A percentile compares a stretch with the other conserved stretches of the same genome.
These are phyloP conservation scores for Paradisaea rubra DNA, from an alignment of 2,113 vertebrate genomes.

Conservation along the genomic window DNA sequence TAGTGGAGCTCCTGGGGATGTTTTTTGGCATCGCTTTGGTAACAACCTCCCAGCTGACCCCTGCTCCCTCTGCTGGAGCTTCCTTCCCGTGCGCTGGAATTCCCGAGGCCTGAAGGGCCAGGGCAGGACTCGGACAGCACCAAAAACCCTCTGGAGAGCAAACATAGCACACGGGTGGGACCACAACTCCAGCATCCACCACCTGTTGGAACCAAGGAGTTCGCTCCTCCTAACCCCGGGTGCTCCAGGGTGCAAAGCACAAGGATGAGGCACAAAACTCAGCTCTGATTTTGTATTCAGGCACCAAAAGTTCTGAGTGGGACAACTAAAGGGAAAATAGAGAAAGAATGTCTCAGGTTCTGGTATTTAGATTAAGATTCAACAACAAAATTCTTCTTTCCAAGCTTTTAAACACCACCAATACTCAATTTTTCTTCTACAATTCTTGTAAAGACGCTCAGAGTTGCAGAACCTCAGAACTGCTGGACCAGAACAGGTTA, in stretches of 20 bases:
- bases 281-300: not conserved
- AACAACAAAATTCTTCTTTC: not conserved
- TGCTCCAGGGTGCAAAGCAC: not conserved
- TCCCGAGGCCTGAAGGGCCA: not conserved
- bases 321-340: fast-evolving
- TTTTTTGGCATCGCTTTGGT: not conserved
- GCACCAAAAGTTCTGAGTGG: not conserved
- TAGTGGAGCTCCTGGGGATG: not conserved
- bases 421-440: not conserved
- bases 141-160: not conserved
- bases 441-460: not conserved
- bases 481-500: constrained; percentile 31
- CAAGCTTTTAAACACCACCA: not conserved
- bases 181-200: not conserved
- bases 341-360: not conserved
- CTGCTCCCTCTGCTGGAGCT: not conserved
- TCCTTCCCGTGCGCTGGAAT: not conserved
- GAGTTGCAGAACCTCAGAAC: not conserved
- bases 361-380: not conserved
- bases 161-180: fast-evolving
- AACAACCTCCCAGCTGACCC: not conserved
- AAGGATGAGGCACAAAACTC: not conserved
- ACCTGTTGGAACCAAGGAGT: not conserved
- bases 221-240: not conserved
- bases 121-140: not conserved